phyloP scores from a whole-genome alignment of 2,797 vertebrate species.

The Sebastes elongatus region DNA sequence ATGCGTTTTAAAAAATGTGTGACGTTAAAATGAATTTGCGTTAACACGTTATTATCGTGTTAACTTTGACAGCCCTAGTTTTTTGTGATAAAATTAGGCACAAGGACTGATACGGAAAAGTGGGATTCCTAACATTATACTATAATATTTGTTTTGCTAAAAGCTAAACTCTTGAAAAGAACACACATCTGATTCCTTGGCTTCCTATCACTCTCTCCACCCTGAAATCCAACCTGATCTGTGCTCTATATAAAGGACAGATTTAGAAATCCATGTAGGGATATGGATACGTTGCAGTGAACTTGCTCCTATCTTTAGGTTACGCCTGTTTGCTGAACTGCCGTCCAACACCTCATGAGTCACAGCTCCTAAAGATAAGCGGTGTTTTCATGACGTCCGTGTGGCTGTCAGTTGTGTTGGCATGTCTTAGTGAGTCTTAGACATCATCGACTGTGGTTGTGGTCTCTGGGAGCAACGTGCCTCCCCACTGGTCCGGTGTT shows the following conservation, averaged over 20 bases:
- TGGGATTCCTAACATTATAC: background rate
- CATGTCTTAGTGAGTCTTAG: slow-evolving; percentile 13
- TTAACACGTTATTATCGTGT: no score
- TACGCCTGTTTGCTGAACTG: slow-evolving; percentile 59
- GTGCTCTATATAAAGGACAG: background rate
- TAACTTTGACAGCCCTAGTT: no score
- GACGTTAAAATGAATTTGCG: no score
- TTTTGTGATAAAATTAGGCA: background rate
- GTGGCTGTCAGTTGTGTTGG: slow-evolving; percentile 17
- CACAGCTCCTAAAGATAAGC: slow-evolving; percentile 63
- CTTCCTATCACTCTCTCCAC: background rate
- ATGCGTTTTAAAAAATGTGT: no score
- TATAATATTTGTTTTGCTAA: background rate
- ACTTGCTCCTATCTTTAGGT: slow-evolving; percentile 55
- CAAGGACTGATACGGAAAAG: background rate
- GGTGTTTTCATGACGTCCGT: slow-evolving; percentile 41
- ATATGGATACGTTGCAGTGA: slow-evolving; percentile 9
- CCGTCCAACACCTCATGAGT: slow-evolving; percentile 55
- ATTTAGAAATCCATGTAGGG: slow-evolving; percentile 39
- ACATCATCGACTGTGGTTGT: slow-evolving; percentile 18
- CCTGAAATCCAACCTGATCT: background rate
- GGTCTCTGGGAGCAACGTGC: background rate
- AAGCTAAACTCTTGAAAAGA: background rate
- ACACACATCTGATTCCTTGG: background rate
- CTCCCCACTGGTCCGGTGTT: background rate